Conservation (phyloP, 1,140 invertebrate species). For the Solenopsis fugax region DNA sequence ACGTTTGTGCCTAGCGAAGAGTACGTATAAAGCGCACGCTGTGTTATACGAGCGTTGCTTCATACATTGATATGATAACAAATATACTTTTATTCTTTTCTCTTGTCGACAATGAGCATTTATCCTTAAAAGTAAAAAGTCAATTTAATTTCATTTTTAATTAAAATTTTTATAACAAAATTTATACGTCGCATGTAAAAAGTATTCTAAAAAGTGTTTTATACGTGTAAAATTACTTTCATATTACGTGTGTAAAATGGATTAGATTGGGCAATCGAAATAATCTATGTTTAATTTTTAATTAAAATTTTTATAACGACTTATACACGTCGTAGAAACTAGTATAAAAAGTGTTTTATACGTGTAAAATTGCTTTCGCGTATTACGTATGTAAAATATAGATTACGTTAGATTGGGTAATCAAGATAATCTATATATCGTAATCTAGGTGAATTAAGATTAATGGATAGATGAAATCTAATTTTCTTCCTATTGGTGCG, state of each 20-base stretch:
- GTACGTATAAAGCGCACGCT: not conserved
- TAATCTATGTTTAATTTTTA: not conserved
- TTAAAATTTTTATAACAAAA: not conserved
- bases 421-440: not conserved
- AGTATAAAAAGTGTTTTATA: not conserved
- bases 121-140: slow-evolving; percentile 6
- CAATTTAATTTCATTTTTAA: not conserved
- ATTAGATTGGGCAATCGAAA: slow-evolving; percentile 7
- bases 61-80: not conserved
- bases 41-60: too few relatives aligned
- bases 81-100: not conserved
- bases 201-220: slow-evolving; percentile 3
- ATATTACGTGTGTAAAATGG: not conserved
- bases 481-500: slow-evolving; percentile 20
- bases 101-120: too few relatives aligned
- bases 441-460: slow-evolving; percentile 2
- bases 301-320: not conserved
- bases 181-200: not conserved
- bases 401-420: slow-evolving; percentile 40
- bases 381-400: not conserved
- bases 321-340: not conserved
- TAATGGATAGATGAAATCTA: not conserved
- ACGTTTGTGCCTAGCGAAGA: not conserved
- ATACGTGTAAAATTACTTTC: not conserved
- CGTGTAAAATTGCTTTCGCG: not conserved